Base-by-base conservation (phyloP, 2,797 vertebrate genomes). In the Macroramphosus scolopax region DNA sequence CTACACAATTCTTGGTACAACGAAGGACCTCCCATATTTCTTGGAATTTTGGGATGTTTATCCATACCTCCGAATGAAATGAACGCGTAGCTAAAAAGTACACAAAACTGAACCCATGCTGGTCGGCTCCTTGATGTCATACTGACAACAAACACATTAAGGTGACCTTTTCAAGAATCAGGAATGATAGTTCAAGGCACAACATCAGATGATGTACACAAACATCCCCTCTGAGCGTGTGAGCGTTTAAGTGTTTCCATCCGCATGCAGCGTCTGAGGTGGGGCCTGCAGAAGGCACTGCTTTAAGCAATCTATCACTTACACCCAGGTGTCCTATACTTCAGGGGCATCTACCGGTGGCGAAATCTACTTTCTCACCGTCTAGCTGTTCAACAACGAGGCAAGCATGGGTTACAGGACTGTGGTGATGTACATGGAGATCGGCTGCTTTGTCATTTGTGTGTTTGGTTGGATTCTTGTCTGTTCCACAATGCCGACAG, bases 381-480 rank as follows among this genome's bases (percentile, higher is more conserved):
- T 6, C 5, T 26, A 10, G 25, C 5, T 26, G 5, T 8, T 51
- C 44, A 5, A n/a, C 22, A 29, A 30, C 2, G 3, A 25, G n/a
- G 17, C 34, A 39, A 71, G 6, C 25, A 91, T 91, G 89, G 75
- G 67, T 24, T 81, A 84, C 79, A 83, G 84, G 61, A 86, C 75
- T 0, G 68, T 83, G 47, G 52, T 89, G 22, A 91, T 90, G 89
- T 89, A 91, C 64, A 68, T 56, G 25, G 89, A 92, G 69, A 91
- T 91, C 0, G 79, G 87, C 26, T 89, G 86, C 72, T 92, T 90
- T 32, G 71, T 86, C 17, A 8, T 77, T 3, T 89, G 88, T 7
- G 70, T 90, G 5, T 17, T 51, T 0, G 90, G 90, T 34, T 92
- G 89, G 89, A 87, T 90, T 39, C 64, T 91, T 41, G 83, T 92